Base-by-base conservation (phyloP, 2,113 vertebrate species). In the Amia ocellicauda region DNA sequence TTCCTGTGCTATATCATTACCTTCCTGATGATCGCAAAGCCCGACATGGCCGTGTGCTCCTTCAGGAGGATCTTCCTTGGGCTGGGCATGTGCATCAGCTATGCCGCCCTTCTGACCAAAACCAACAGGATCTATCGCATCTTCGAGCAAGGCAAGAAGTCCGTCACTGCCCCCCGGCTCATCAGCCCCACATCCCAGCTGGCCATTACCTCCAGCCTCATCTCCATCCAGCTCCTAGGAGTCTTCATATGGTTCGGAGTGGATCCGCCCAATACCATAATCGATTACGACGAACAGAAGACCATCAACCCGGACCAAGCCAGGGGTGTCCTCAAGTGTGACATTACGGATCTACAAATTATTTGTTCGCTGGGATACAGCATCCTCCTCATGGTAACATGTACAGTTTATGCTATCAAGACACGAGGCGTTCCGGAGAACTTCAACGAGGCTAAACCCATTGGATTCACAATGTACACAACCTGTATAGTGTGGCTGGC, bases 381-480 rank as follows among this genome's bases (percentile, higher is more conserved):
- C 77, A 98, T 98, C 76, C 89, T 98, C 26, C 87, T 98, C 58
- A 98, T 98, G 96, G 94, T 98, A 56, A 98, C 96, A 1, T 98
- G 96, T 79, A 98, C 96, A 80, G 93, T 98, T 66, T 98, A 98
- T 7, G 96, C 96, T 78, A 98, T 98, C 85, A 98, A 98, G 89
- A 98, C 96, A 73, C 90, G 95, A 72, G 94, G 96, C 19, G 96
- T 98, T 71, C 96, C 96, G 0, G 96, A 98, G 88, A 98, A 93
- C 75, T 98, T 98, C 85, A 98, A 98, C 9, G 96, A 98, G 85
- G 96, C 96, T 78, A 98, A 98, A 64, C 96, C 96, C 78, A 98
- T 98, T 75, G 96, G 96, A 66, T 98, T 98, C 85, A 98, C 96
- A 62, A 98, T 98, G 96, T 98, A 98, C 83, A 98, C 96, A 52